Evolutionary conservation across 2,888 invertebrate genomes (phyloP), one percentile per base, ranked within the genome.

Genomic region (Nephrocerus scutellatus): DNA sequence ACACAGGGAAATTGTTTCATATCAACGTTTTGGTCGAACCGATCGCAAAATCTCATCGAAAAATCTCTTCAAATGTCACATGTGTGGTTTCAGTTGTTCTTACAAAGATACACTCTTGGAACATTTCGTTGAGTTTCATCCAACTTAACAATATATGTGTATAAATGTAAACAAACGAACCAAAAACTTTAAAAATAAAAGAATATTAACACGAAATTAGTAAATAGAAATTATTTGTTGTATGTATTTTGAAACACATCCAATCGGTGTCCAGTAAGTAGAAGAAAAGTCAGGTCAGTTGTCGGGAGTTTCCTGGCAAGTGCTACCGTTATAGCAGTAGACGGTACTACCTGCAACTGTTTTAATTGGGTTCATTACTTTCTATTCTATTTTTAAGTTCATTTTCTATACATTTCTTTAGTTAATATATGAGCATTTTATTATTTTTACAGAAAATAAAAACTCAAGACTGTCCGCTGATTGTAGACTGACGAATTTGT

Each of bases 341-440:
- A 61, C 66, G 66, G 66, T 66, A 66, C 66, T 66, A 66, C 67
- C 66, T 66, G 66, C 59, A 50, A 36, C 66, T 67, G 60, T 59
- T 49, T 43, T 42, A 19, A 44, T 37, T 41, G 29, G 26, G 35
- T 43, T 36, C 34, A 24, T 32, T 40, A 14, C 36, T 38, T 12
- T 26, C 16, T 23, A n/a, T 13, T 9, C 13, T 16, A 13, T 18
- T 10, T 19, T 25, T 23, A 24, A 15, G 19, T 33, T 19, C 13
- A n/a, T 25, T 32, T 7, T 30, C 23, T 36, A 37, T 31, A 36
- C 33, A 21, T 32, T 39, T 19, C 42, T 15, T 32, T 32, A 18
- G 23, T 18, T 8, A 26, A 30, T 4, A 35, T 31, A 23, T 33
- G 16, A 16, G 24, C 23, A 20, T 26, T n/a, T 34, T 26, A 28